phyloP scores from a whole-genome alignment of 1,140 invertebrate species.

The Platyscapa corneri region DNA sequence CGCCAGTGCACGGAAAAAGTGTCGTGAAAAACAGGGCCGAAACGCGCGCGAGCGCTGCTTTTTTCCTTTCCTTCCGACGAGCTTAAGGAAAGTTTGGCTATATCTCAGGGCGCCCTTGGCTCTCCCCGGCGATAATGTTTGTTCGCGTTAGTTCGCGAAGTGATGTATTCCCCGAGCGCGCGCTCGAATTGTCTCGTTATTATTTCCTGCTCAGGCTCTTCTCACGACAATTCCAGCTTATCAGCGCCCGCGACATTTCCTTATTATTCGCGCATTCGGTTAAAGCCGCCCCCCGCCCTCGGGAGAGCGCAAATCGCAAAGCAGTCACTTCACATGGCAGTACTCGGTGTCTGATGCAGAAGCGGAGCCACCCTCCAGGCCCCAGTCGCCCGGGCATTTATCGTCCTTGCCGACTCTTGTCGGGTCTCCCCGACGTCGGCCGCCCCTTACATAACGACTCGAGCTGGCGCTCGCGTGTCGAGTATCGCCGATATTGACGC shows the following conservation, averaged over 20 bases:
- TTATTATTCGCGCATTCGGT: too few species aligned
- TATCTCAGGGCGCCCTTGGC: background rate
- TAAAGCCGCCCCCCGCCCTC: background rate
- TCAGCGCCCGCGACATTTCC: background rate
- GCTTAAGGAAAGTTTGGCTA: background rate
- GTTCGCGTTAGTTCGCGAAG: background rate
- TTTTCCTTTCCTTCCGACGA: background rate
- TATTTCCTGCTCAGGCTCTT: background rate
- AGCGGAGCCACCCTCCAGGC: background rate
- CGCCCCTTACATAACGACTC: slow-evolving; percentile 7
- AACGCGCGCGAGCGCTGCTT: too few species aligned
- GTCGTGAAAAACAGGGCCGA: background rate
- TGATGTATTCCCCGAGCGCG: too few species aligned
- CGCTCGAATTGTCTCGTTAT: too few species aligned
- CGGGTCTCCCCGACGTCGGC: too few species aligned
- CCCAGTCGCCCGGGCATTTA: background rate
- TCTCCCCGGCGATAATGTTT: background rate
- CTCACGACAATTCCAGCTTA: background rate
- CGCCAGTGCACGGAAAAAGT: background rate
- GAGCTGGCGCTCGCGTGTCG: too few species aligned
- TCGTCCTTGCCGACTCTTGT: slow-evolving; percentile 20
- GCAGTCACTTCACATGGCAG: background rate
- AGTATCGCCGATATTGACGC: slow-evolving; percentile 56
- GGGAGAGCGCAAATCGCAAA: background rate
- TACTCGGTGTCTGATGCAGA: background rate